These are phyloP conservation scores for Cephus rjabovi DNA, from an alignment of 2,888 invertebrate species.

Conservation along the genomic window DNA sequence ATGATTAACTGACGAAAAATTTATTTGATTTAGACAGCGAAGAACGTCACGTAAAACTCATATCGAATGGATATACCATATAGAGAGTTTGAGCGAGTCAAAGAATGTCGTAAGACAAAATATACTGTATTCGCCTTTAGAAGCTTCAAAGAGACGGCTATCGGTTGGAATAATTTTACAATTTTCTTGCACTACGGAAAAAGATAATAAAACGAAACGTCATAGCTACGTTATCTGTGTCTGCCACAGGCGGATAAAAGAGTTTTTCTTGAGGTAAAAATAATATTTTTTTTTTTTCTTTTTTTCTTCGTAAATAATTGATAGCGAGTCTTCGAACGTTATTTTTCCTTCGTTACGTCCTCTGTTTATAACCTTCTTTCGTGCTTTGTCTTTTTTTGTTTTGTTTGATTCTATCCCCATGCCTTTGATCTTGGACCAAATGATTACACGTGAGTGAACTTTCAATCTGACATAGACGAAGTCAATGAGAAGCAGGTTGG, in stretches of 20 bases:
- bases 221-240: not conserved
- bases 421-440: not conserved
- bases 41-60: not conserved
- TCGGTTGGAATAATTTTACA: not conserved
- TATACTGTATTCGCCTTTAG: not conserved
- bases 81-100: not conserved
- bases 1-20: not conserved
- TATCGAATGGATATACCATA: not conserved
- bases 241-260: not conserved
- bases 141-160: not conserved
- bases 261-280: not conserved
- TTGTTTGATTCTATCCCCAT: not conserved
- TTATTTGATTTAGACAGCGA: not conserved
- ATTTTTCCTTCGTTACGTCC: not conserved
- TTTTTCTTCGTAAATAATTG: not conserved
- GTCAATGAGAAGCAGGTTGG: not conserved
- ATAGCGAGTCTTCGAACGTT: not conserved
- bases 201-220: not conserved
- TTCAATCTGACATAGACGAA: not conserved
- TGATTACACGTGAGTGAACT: not conserved
- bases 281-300: not conserved
- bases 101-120: not conserved
- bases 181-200: not conserved
- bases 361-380: not conserved
- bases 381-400: not conserved